phyloP scores from a whole-genome alignment of 2,797 vertebrate species.

The Enteromius anoplus region DNA sequence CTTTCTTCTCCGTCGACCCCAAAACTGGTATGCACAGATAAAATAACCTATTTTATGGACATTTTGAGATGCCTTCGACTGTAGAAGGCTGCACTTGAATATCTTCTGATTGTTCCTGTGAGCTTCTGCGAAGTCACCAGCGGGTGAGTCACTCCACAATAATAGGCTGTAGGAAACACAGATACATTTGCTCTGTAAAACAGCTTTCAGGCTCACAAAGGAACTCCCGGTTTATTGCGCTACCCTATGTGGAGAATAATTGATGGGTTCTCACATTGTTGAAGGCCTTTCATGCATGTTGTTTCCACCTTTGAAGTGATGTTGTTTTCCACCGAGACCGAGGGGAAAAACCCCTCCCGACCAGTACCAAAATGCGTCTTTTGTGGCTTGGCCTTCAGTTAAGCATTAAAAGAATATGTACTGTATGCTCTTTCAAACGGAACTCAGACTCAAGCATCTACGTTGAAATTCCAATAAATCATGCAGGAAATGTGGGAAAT shows the following conservation, averaged over 20 bases:
- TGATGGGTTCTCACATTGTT: constrained; percentile 53
- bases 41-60: background rate
- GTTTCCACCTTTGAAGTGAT: constrained; percentile 33
- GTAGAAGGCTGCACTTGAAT: constrained; percentile 18
- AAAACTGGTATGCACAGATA: constrained; percentile 79
- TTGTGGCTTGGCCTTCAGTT: constrained; percentile 47
- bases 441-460: constrained; percentile 23
- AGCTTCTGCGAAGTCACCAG: constrained; percentile 44
- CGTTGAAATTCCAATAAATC: constrained; percentile 1
- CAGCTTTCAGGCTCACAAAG: constrained; percentile 38
- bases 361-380: constrained; percentile 38
- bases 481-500: constrained; percentile 15
- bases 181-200: constrained; percentile 47
- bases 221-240: constrained; percentile 43
- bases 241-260: constrained; percentile 46
- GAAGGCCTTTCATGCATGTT: constrained; percentile 50
- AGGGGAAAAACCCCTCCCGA: constrained; percentile 21
- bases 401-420: constrained; percentile 1
- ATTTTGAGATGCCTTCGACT: constrained; percentile 6
- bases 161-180: constrained; percentile 33
- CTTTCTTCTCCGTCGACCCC: constrained; percentile 88
- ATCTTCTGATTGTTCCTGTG: constrained; percentile 20
- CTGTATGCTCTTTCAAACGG: constrained; percentile 24
- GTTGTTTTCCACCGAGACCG: constrained; percentile 37
- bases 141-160: constrained; percentile 46